Evolutionary conservation across 2,113 vertebrate species (phyloP).

Genomic region (Hyla sarda): DNA sequence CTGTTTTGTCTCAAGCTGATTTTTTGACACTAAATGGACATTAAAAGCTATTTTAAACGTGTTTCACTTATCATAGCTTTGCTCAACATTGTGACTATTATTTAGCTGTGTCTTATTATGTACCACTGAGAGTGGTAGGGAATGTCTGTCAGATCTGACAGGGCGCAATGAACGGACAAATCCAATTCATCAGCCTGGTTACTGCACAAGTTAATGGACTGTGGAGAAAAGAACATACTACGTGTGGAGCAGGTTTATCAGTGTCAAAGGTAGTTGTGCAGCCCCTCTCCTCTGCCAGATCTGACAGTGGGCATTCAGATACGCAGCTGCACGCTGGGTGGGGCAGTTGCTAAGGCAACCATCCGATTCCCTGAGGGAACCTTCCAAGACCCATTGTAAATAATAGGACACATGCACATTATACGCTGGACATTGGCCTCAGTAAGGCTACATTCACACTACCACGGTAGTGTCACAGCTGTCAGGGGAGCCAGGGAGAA

Average conservation of each 20-base stretch:
- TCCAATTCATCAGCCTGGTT: background rate
- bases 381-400: too few relatives aligned
- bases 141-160: slow-evolving; percentile 9
- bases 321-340: too few relatives aligned
- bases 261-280: background rate
- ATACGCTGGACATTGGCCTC: too few relatives aligned
- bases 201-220: background rate
- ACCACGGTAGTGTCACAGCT: too few relatives aligned
- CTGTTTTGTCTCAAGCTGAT: background rate
- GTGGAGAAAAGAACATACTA: background rate
- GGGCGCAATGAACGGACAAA: background rate
- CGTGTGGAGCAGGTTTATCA: background rate
- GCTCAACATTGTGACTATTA: background rate
- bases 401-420: too few relatives aligned
- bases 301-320: too few relatives aligned
- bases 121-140: background rate
- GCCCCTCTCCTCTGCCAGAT: too few relatives aligned
- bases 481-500: too few relatives aligned
- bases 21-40: background rate
- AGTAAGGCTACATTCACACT: too few relatives aligned
- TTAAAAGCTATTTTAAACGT: background rate
- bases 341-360: too few relatives aligned
- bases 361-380: too few relatives aligned
- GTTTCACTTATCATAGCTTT: background rate
- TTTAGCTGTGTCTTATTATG: background rate